These are phyloP conservation scores for Enteromius afrohamiltoni DNA, from an alignment of 2,797 vertebrate genomes.

Conservation along the genomic window DNA sequence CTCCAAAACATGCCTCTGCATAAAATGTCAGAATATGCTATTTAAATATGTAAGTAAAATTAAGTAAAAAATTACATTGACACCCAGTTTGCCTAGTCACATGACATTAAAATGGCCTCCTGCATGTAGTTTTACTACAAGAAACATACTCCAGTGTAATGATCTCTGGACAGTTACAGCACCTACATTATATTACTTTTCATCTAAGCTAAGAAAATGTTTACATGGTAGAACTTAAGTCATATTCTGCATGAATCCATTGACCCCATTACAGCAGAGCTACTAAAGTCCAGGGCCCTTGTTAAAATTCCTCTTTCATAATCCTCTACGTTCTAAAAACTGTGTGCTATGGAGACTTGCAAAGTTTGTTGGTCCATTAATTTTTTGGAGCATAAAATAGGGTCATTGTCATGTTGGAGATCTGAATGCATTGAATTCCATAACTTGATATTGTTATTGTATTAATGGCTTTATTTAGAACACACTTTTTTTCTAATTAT, in stretches of 20 bases:
- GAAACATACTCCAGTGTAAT: neutral
- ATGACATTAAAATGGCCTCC: slow-evolving; percentile 13
- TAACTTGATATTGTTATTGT: neutral
- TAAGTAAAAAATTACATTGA: neutral
- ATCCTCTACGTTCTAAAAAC: neutral
- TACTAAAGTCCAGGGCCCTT: neutral
- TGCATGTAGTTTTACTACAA: neutral
- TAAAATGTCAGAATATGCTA: neutral
- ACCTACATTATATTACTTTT: neutral
- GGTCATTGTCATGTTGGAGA: neutral
- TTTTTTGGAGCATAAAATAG: slow-evolving; percentile 16
- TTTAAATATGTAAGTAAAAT: neutral
- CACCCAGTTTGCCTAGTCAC: neutral
- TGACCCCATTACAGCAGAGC: neutral
- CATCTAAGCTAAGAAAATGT: neutral
- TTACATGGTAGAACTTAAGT: neutral
- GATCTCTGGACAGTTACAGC: neutral
- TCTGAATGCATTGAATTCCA: slow-evolving; percentile 2
- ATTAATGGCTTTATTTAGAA: neutral
- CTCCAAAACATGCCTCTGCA: neutral
- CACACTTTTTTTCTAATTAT: neutral
- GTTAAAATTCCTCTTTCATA: neutral
- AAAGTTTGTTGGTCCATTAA: slow-evolving; percentile 7
- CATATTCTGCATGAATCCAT: neutral
- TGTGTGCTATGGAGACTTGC: neutral